Conservation (phyloP, 2,113 vertebrate genomes). For the Mastomys natalensis region DNA sequence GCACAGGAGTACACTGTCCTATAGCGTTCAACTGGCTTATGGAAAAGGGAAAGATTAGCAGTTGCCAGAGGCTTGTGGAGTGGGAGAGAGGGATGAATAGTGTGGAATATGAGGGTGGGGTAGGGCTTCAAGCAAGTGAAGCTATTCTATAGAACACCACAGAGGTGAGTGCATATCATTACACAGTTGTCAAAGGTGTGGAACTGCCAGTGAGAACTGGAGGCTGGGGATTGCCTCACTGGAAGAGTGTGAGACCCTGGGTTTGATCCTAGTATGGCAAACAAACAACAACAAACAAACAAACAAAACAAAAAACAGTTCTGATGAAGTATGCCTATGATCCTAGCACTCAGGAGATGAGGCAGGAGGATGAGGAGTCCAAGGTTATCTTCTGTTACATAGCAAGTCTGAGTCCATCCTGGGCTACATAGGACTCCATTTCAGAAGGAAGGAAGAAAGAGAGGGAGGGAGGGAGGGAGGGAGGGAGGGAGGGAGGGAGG, state of each 20-base stretch:
- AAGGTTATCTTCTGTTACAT: not conserved
- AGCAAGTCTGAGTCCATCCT: not conserved
- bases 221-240: not conserved
- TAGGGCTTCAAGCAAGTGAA: not conserved
- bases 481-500: not conserved
- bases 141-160: fast-evolving
- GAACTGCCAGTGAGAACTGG: not conserved
- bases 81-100: not conserved
- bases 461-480: no score
- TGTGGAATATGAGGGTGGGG: no score
- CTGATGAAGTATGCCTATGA: not conserved
- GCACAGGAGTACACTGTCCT: not conserved
- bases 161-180: not conserved
- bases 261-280: not conserved
- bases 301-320: not conserved
- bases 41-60: not conserved
- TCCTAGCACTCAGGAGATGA: not conserved
- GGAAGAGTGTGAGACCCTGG: not conserved
- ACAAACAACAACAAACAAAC: no score
- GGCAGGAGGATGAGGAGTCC: not conserved
- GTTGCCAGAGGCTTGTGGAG: not conserved
- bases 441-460: no score
- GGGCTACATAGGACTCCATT: not conserved
- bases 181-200: not conserved
- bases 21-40: not conserved